Base-by-base conservation (phyloP, 2,888 invertebrate species). In the Sesia apiformis region DNA sequence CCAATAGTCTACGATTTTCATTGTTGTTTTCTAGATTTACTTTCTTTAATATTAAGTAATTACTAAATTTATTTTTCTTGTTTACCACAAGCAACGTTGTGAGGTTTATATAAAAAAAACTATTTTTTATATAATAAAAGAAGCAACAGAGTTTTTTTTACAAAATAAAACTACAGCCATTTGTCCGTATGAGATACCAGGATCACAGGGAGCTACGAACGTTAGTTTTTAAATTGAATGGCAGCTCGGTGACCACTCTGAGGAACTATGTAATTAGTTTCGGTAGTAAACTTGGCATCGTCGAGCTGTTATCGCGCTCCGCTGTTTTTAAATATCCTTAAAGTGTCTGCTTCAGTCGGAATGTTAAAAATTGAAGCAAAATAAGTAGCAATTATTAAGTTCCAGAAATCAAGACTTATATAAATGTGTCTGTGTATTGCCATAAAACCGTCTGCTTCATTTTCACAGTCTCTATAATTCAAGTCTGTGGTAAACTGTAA, bases 161-260 rank as follows among this genome's bases (percentile, higher is more conserved):
- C 41, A 3, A 7, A 46, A 4, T 46, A 4, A 46, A 46, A 46
- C n/a, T 8, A 23, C 8, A 3, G n/a, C n/a, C n/a, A 46, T 8
- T 46, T 46, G n/a, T 4, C n/a, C 46, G n/a, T 46, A 8, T 46
- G 23, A 46, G 23, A 23, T 43, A 43, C 43, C 43, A 43, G 43
- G 43, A 8, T 46, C 8, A 46, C 46, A 46, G 46, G 8, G 23
- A 6, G 23, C 6, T 8, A 8, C 23, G 6, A 46, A 8, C 46
- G 8, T 46, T n/a, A 8, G 60, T 65, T 65, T 63, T 65, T 60
- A 67, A 68, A 67, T 65, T 68, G 65, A 62, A 66, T 60, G 60
- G 59, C 56, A 56, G 60, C 60, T 59, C 61, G 52, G 58, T 63
- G 67, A 63, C 64, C 64, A 60, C 57, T 59, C 57, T 58, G 56